Evolutionary conservation across 2,113 vertebrate genomes (phyloP).

Genomic region (Lonchura striata): DNA sequence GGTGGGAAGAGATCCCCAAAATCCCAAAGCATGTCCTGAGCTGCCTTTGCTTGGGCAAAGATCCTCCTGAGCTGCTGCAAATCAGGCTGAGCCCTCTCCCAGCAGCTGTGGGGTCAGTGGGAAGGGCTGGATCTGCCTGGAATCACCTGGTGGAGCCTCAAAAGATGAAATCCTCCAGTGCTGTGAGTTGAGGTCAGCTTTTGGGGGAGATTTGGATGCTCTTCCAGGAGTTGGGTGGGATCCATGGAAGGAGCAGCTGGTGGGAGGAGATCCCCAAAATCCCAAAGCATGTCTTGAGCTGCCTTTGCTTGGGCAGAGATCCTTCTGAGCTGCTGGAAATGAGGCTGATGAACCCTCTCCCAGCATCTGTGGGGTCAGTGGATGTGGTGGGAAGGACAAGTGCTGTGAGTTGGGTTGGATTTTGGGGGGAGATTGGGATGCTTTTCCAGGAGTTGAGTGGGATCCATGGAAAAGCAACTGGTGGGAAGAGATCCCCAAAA

Average conservation of each 20-base stretch:
- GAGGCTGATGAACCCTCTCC: background rate
- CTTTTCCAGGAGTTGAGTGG: background rate
- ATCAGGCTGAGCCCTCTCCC: background rate
- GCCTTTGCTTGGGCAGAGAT: background rate
- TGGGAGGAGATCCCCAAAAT: background rate
- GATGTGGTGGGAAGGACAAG: fast-evolving
- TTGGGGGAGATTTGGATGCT: background rate
- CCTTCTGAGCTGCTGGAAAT: background rate
- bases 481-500: background rate
- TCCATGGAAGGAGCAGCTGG: background rate
- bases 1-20: background rate
- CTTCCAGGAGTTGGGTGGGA: background rate
- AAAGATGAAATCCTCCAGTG: background rate
- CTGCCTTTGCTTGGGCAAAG: background rate
- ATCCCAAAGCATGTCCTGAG: background rate
- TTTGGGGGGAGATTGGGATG: background rate
- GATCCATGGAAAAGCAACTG: background rate
- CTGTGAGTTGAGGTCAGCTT: background rate
- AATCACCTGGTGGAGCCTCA: fast-evolving
- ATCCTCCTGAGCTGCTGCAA: background rate
- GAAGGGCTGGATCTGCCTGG: background rate
- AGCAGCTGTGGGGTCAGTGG: background rate
- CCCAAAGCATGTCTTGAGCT: background rate
- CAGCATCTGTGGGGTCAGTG: fast-evolving
- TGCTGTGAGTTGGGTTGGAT: background rate